Evolutionary conservation across 2,113 vertebrate species (phyloP), one percentile per base, ranked within the genome.

Genomic region (Gadus macrocephalus): DNA sequence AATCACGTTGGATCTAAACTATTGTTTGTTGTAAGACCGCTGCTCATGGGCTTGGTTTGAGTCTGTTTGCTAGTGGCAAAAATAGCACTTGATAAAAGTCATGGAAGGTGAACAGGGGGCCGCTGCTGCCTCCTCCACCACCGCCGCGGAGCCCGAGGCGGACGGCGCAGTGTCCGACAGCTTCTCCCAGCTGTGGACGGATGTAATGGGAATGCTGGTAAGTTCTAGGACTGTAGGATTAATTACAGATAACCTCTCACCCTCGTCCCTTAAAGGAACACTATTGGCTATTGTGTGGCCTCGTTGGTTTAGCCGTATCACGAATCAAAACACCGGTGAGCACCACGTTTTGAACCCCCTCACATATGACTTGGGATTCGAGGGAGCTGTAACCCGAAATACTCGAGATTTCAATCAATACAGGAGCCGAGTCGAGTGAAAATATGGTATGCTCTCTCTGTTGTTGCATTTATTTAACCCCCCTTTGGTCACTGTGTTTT

Each of bases 171-270:
- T 80, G 69, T 82, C 93, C 70, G 94, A 96, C 84, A 93, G 91
- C 53, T 96, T 97, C 72, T 94, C 95, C 71, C 91, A 92, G 72
- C 90, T 98, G 74, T 97, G 96, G 96, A 91, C 90, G 28, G 96
- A 98, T 78, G 94, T 98, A 74, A 98, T 98, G 96, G 95, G 94
- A 85, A 98, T 98, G 91, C 89, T 98, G 96, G 96, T 98, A 87
- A 96, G 96, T 93, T 53, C 70, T 71, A 74, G 72, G 68, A 72
- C 16, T 76, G 73, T 72, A 60, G 27, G 69, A 55, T 63, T 19
- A 25, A 25, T 25, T 25, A 25, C 25, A 25, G 25, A 25, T 25
- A 25, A 25, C 25, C 25, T 25, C 25, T 25, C 80, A 63, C 72
- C 62, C 25, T 64, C 25, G 25, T 67, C 64, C 64, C 63, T 71